Evolutionary conservation across 2,113 vertebrate species (phyloP).

Genomic region (Anoura caudifer): DNA sequence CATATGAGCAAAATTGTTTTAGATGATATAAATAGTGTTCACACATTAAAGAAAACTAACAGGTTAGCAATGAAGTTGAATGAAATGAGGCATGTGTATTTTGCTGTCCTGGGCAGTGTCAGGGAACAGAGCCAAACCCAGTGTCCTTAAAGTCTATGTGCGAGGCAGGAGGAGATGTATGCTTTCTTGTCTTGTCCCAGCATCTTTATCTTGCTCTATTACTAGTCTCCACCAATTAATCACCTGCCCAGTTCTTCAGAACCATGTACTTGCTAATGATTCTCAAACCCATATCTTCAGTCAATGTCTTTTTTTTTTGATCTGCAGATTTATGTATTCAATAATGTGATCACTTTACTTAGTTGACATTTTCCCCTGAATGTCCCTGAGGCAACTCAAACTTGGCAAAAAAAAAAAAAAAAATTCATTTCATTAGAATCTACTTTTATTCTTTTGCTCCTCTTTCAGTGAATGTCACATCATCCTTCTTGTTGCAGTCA

Average conservation of each 20-base stretch:
- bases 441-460: not conserved
- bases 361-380: not conserved
- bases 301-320: not conserved
- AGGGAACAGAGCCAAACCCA: not conserved
- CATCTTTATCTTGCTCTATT: not conserved
- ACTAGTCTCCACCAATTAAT: fast-evolving
- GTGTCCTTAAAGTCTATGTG: not conserved
- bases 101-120: not conserved
- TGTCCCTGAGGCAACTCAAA: not conserved
- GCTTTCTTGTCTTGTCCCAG: not conserved
- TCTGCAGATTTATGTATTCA: not conserved
- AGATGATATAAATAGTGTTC: not conserved
- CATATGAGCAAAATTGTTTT: not conserved
- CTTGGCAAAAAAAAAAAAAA: not conserved
- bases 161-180: not conserved
- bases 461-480: not conserved
- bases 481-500: not conserved
- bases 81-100: not conserved
- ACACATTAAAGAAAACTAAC: not conserved
- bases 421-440: not conserved
- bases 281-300: not conserved
- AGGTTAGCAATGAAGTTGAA: not conserved
- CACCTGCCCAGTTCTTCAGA: not conserved
- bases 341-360: not conserved
- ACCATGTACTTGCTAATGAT: not conserved